Evolutionary conservation across 92 coral and sea anemone species (phyloP).

Genomic region (Phenganax marumi): DNA sequence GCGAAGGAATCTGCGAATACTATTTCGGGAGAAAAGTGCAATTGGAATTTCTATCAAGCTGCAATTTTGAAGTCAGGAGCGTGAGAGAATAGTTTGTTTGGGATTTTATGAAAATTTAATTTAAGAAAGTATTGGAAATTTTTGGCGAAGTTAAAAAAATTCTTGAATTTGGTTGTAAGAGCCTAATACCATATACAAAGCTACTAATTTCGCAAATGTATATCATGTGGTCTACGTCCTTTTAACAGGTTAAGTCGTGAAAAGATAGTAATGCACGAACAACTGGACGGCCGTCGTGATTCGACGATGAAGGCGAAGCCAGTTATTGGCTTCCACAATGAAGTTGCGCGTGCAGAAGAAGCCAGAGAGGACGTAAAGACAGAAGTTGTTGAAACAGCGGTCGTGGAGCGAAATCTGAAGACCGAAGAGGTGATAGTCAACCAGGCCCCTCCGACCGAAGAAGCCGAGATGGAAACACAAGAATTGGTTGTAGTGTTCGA

Average conservation of each 20-base stretch:
- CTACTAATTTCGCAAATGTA: background rate
- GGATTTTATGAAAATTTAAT: no score
- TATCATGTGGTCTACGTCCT: background rate
- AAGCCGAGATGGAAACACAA: constrained; percentile 42
- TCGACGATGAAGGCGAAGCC: constrained; percentile 2
- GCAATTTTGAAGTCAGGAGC: no score
- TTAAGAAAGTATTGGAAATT: no score
- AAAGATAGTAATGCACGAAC: constrained; percentile 29
- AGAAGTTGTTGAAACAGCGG: background rate
- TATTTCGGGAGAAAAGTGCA: no score
- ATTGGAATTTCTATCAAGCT: no score
- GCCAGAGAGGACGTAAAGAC: background rate
- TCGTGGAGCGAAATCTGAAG: constrained; percentile 1
- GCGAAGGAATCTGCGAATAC: no score
- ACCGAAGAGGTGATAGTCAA: constrained; percentile 29
- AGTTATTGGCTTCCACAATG: background rate
- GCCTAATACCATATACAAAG: background rate
- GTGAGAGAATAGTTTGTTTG: no score
- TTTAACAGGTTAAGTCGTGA: constrained; percentile 3
- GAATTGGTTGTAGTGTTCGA: constrained; percentile 36
- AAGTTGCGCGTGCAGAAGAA: background rate
- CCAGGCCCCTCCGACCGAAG: constrained; percentile 26
- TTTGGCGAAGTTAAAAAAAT: no score
- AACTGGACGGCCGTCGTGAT: background rate
- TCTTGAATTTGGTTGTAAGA: no score